Base-by-base conservation (phyloP, 1,140 invertebrate genomes). In the Zaprionus nigranus region DNA sequence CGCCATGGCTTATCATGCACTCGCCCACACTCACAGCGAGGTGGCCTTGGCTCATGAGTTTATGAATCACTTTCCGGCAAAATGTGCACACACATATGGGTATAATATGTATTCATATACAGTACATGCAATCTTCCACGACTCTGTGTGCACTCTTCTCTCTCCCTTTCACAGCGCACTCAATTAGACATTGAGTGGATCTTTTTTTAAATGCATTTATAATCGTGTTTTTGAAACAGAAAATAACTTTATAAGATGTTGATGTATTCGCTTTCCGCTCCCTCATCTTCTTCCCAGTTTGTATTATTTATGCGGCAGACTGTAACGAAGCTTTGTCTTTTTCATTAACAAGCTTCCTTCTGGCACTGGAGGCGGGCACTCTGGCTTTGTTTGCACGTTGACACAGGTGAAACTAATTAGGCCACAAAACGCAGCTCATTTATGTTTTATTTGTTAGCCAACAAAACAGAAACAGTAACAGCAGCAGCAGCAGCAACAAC, bases 351-450 rank as follows among this genome's bases (percentile, higher is more conserved):
- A 60, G 63, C 54, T 51, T 75, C 54, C 69, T 71, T 68, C 40
- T 46, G 74, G 26, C 68, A 24, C 13, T 20, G 61, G 40, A 17
- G 40, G 15, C 43, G 43, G 30, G 61, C 34, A 62, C 34, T 57
- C 7, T 38, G 69, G 75, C 64, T 62, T 90, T 90, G 85, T 90
- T 90, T 90, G 76, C 78, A 85, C 79, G 90, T 90, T 90, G 85
- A 90, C 85, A 90, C 85, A 90, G 85, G 85, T 90, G 85, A 90
- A 90, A 90, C 85, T 90, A 90, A 90, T 90, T 90, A 90, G 85
- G 85, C 85, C 85, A 90, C 85, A 90, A 90, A 90, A 90, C 85
- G 81, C 79, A 85, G 85, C 75, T 90, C 85, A 90, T 90, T 90
- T 85, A 79, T 90, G 85, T 90, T 78, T 90, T 90, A 90, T 90